These are phyloP conservation scores for Yponomeuta evonymella DNA, from an alignment of 2,888 invertebrate genomes.

Conservation along the genomic window DNA sequence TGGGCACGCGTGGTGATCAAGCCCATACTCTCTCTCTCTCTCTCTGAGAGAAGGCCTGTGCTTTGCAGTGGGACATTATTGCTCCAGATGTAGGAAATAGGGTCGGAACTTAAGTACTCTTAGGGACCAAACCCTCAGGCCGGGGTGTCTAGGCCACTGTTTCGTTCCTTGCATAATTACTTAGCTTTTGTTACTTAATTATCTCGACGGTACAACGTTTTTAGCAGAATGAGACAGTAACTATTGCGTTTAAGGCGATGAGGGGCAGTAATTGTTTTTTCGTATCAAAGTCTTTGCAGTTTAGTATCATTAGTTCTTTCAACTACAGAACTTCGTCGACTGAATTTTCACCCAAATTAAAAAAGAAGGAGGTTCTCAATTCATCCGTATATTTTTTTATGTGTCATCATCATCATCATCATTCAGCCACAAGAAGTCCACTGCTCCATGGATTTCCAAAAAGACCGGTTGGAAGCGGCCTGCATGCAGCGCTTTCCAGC, in stretches of 20 bases:
- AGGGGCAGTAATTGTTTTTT: not conserved
- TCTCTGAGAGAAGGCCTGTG: too few species aligned
- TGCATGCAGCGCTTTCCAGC: too few species aligned
- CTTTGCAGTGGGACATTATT: not conserved
- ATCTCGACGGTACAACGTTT: constrained; percentile 52
- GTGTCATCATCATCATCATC: too few species aligned
- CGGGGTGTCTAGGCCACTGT: constrained; percentile 28
- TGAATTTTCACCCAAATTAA: too few species aligned
- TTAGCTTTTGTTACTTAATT: constrained; percentile 67
- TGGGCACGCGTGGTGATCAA: too few species aligned
- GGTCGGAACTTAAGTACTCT: not conserved
- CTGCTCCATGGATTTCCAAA: too few species aligned
- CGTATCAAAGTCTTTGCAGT: not conserved
- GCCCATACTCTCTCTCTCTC: too few species aligned
- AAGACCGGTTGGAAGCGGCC: too few species aligned
- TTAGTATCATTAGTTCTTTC: not conserved
- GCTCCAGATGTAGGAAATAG: not conserved
- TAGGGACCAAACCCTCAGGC: not conserved
- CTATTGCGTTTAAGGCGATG: not conserved
- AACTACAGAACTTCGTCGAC: too few species aligned
- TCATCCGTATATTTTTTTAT: too few species aligned
- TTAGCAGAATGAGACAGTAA: constrained; percentile 45
- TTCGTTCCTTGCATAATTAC: constrained; percentile 65
- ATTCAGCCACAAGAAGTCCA: too few species aligned
- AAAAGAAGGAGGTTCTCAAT: too few species aligned